Evolutionary conservation across 1,140 invertebrate genomes (phyloP).

Genomic region (Coptotermes formosanus): DNA sequence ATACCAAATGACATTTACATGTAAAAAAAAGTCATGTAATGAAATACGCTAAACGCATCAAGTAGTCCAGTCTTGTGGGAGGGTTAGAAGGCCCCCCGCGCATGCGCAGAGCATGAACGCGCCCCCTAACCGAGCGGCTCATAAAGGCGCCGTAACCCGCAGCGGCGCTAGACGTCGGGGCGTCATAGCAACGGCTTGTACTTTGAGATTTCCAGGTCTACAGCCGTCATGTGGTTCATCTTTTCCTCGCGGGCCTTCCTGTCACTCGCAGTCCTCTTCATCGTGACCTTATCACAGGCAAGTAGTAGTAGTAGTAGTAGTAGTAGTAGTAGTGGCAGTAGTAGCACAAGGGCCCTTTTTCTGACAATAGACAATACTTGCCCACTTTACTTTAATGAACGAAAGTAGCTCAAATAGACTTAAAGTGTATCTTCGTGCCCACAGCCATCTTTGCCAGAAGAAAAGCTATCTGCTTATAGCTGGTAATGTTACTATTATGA

Average conservation of each 20-base stretch:
- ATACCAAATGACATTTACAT: neutral
- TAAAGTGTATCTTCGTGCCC: too few species aligned
- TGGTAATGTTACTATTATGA: too few species aligned
- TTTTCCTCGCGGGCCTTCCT: neutral
- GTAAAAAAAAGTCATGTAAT: too few species aligned
- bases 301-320: neutral
- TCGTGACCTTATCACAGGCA: neutral
- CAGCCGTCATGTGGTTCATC: neutral
- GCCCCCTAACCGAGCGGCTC: neutral
- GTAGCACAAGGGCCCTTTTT: neutral
- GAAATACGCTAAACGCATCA: neutral
- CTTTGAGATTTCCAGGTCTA: neutral
- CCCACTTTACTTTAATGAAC: too few species aligned
- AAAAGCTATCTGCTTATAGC: too few species aligned
- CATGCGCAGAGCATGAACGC: neutral
- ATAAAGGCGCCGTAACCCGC: neutral
- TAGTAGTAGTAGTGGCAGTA: neutral
- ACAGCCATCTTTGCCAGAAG: too few species aligned
- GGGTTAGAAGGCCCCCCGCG: neutral
- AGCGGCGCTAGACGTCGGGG: conserved; percentile 6
- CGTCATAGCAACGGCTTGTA: neutral
- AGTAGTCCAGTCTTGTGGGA: neutral
- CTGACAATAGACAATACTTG: too few species aligned
- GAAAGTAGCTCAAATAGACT: too few species aligned
- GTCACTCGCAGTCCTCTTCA: neutral